These are phyloP conservation scores for Rhamnusium bicolor DNA, from an alignment of 2,888 invertebrate genomes.

Conservation along the genomic window DNA sequence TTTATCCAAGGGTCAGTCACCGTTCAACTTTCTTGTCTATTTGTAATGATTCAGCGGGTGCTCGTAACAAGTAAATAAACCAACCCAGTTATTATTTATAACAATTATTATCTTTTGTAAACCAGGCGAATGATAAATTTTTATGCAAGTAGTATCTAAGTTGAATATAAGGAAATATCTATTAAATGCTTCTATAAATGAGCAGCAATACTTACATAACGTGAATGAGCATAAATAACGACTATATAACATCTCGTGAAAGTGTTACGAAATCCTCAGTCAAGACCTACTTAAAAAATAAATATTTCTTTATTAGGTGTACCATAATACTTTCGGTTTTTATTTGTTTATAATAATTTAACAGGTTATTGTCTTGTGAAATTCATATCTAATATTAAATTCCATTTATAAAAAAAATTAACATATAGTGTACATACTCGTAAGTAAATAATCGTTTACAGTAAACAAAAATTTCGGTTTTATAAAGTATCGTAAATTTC, in stretches of 20 bases:
- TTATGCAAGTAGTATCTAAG: slow-evolving; percentile 1
- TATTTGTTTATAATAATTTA: slow-evolving; percentile 19
- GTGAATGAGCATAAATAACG: slow-evolving; percentile 35
- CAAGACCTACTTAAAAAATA: slow-evolving; percentile 48
- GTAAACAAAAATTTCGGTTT: no score
- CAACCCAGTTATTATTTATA: no score
- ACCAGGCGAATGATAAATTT: background rate
- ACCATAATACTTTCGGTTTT: slow-evolving; percentile 31
- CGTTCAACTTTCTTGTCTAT: no score
- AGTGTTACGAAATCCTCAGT: slow-evolving; percentile 39
- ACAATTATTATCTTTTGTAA: background rate
- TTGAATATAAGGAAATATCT: slow-evolving; percentile 5
- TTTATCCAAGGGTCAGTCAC: no score
- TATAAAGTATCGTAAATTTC: no score
- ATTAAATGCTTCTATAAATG: slow-evolving; percentile 15
- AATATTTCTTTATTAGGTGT: slow-evolving; percentile 42
- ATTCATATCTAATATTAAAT: background rate
- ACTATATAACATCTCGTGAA: slow-evolving; percentile 46
- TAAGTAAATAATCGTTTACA: no score
- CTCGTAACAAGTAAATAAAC: no score
- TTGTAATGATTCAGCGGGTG: no score
- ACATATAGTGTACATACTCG: background rate
- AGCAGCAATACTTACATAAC: slow-evolving; percentile 32
- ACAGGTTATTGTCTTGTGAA: slow-evolving; percentile 2
- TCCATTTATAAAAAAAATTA: background rate